Percentiles rank a stretch among this genome's conserved stretches.
These are phyloP conservation scores for Hemiscyllium ocellatum DNA, from an alignment of 2,113 vertebrate genomes.

Conservation along the genomic window DNA sequence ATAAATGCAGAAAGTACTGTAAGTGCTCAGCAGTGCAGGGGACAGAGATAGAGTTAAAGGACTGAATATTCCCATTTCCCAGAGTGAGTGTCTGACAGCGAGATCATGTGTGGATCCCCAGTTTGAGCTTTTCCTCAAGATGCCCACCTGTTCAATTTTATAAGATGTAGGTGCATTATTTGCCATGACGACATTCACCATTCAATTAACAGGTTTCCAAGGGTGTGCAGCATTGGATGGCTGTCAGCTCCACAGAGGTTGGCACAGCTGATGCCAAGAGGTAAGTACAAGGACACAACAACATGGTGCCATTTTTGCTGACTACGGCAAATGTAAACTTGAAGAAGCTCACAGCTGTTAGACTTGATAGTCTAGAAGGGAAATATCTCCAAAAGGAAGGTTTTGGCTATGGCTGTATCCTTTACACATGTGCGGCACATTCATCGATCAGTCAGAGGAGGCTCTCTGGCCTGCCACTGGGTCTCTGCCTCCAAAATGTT, in stretches of 20 bases:
- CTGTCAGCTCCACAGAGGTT: not conserved
- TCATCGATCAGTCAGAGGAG: not conserved
- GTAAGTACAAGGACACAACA: too few species aligned
- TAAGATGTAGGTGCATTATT: too few species aligned
- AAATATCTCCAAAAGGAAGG: not conserved
- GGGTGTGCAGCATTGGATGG: too few species aligned
- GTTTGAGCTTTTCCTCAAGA: not conserved
- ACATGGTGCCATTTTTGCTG: too few species aligned
- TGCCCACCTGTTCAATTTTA: not conserved
- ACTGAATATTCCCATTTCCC: too few species aligned
- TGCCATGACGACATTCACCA: not conserved
- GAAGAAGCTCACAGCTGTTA: too few species aligned
- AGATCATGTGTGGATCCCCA: not conserved
- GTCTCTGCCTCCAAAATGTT: not conserved
- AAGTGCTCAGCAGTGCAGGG: not conserved
- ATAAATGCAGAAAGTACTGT: not conserved
- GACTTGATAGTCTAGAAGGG: too few species aligned
- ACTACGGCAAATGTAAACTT: too few species aligned
- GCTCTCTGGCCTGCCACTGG: not conserved
- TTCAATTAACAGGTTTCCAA: not conserved
- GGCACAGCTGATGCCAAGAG: not conserved
- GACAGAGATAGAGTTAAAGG: not conserved
- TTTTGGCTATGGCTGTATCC: not conserved
- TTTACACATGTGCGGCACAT: not conserved
- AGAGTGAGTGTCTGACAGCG: not conserved